Base-by-base conservation (phyloP, 2,888 invertebrate species). In the Spialia ferax region DNA sequence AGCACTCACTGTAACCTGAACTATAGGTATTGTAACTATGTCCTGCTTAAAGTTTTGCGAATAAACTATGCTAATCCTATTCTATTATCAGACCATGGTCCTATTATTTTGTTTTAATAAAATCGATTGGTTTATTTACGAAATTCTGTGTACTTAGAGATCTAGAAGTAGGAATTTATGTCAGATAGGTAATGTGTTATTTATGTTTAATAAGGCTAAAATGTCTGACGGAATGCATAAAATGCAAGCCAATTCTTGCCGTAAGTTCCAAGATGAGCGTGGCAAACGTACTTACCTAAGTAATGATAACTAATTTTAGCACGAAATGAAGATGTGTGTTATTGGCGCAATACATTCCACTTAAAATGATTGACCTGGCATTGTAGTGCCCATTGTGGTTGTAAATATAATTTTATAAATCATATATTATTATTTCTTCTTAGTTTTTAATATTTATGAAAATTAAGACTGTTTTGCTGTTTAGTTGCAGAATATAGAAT, bases 361-460 rank as follows among this genome's bases (percentile, higher is more conserved):
- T 62, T 20, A 56, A 50, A 62, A 48, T 23, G 45, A 55, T 45
- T 45, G 7, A 42, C 38, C 29, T 45, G 61, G 67, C 45, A 60
- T 20, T 38, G 18, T 23, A n/a, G 8, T 45, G 42, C 66, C 45
- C 50, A 26, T 32, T 32, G 52, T 65, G 42, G 26, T 57, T 66
- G 66, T 66, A 61, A 66, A 66, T 66, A 66, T 61, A 60, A 66
- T 66, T 66, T 66, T 65, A 65, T 65, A 52, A 59, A 38, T 60
- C 7, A 61, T 63, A 66, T 54, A 54, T 60, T 66, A 66, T 55
- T 64, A 64, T 67, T 61, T 42, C 22, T 32, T 35, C 26, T 67
- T 67, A 67, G 60, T 67, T 67, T 38, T 29, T 67, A 66, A 54
- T 67, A 67, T 67, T 67, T 67, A 67, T 67, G 54, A 67, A 67